These are phyloP conservation scores for Phyllopteryx taeniolatus DNA, from an alignment of 2,113 vertebrate genomes.

Conservation along the genomic window DNA sequence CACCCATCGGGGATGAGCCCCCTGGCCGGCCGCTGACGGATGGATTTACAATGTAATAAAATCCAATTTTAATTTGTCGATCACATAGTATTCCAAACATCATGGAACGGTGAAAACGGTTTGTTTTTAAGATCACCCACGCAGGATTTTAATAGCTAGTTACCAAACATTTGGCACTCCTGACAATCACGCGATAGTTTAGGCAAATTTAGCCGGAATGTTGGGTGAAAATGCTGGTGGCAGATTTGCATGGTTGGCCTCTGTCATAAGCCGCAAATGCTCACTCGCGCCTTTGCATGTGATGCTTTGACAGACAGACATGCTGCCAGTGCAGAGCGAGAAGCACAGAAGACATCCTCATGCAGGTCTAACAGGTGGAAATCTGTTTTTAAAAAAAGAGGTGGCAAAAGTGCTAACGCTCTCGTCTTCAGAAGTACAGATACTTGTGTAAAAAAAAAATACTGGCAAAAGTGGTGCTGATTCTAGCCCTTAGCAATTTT, in stretches of 20 bases:
- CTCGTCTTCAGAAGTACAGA: not conserved
- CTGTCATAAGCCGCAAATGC: slow-evolving; percentile 1
- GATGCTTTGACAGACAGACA: not conserved
- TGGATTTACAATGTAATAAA: too few species aligned
- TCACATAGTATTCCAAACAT: too few species aligned
- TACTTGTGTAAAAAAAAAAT: not conserved
- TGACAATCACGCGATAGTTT: slow-evolving; percentile 7
- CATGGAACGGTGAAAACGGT: not conserved
- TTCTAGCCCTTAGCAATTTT: too few species aligned
- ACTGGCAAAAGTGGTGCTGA: too few species aligned
- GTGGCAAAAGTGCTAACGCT: not conserved
- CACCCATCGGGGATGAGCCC: too few species aligned
- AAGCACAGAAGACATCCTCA: not conserved
- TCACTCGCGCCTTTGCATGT: slow-evolving; percentile 40
- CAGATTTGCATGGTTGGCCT: slow-evolving; percentile 48
- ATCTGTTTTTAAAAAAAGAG: not conserved
- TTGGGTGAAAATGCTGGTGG: not conserved
- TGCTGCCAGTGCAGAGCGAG: not conserved
- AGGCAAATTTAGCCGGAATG: slow-evolving; percentile 30
- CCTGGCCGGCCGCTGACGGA: too few species aligned
- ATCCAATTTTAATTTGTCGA: too few species aligned
- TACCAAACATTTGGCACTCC: not conserved
- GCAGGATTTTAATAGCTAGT: not conserved
- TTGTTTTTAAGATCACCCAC: not conserved
- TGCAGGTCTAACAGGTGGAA: not conserved